A percentile compares a stretch with the other conserved stretches of the same genome.
Conservation (phyloP, 2,797 vertebrate species). For the Pygocentrus nattereri region DNA sequence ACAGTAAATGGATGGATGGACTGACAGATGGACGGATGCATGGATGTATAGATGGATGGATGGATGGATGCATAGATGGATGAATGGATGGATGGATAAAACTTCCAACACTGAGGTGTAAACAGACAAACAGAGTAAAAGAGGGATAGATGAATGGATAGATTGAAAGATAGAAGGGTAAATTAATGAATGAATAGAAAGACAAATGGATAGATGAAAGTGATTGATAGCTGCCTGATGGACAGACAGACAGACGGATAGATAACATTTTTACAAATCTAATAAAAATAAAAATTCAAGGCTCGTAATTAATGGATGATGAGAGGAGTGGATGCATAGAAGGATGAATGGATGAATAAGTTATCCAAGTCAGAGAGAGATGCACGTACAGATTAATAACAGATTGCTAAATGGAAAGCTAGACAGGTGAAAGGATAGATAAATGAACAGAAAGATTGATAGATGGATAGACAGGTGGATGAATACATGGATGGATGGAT, state of each 20-base stretch:
- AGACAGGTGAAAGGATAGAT: neutral
- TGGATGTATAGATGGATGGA: neutral
- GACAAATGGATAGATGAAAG: too few species aligned
- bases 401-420: neutral
- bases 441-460: neutral
- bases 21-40: neutral
- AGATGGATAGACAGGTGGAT: neutral
- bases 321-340: too few species aligned
- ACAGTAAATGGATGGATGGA: neutral
- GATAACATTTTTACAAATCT: too few species aligned
- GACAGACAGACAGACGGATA: too few species aligned
- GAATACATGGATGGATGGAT: neutral
- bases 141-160: neutral
- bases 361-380: too few species aligned
- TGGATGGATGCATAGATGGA: conserved; percentile 69
- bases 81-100: conserved; percentile 68
- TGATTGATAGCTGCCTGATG: too few species aligned
- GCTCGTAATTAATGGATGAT: too few species aligned
- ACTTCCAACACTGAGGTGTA: neutral
- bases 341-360: neutral
- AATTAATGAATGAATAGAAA: too few species aligned
- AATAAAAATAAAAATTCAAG: too few species aligned
- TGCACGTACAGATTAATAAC: too few species aligned
- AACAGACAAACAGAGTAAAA: neutral
- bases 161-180: too few species aligned